Evolutionary conservation across 1,140 invertebrate genomes (phyloP), one percentile per base, ranked within the genome.

Genomic region (Drosophila tani): DNA sequence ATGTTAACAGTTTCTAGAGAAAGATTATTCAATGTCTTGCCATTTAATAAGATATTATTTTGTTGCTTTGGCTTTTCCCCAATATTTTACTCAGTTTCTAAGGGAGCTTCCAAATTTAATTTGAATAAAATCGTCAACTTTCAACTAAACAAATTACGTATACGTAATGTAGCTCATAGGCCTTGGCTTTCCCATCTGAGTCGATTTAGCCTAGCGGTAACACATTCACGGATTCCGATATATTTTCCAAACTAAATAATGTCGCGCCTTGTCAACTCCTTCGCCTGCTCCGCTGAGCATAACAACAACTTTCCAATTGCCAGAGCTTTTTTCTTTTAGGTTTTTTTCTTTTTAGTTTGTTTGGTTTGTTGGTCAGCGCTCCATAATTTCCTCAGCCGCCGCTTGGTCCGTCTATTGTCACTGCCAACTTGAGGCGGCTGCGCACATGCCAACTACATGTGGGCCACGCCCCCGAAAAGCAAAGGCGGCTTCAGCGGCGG

Each of bases 291-390:
- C 76, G 43, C 75, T 69, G 49, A 81, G 79, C 79, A 76, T 83
- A 88, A 78, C 81, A 73, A 87, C 76, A 76, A 90, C 85, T 90
- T 90, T 90, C 85, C 85, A 90, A 90, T 82, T 73, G 73, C 65
- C 45, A 51, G 64, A 29, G 62, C 58, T 75, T 56, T 55, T 38
- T 56, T n/a, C n/a, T 56, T 56, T 53, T 24, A 21, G 9, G 29
- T 21, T 56, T 56, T 41, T 56, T n/a, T 56, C 53, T 40, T 15
- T 40, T 56, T 40, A 56, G 53, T 56, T 56, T 56, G 53, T 56
- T 75, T 79, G 63, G 71, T 83, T 79, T 84, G 56, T 82, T 67
- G 83, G 77, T 65, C 62, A 71, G 67, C 68, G 70, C 83, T 70
- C 82, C 82, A 86, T 86, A 86, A 86, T 86, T 86, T 82, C 69